Percentiles rank a stretch among this genome's conserved stretches.
Conservation (phyloP, 2,113 vertebrate genomes). For the Thunnus maccoyii region DNA sequence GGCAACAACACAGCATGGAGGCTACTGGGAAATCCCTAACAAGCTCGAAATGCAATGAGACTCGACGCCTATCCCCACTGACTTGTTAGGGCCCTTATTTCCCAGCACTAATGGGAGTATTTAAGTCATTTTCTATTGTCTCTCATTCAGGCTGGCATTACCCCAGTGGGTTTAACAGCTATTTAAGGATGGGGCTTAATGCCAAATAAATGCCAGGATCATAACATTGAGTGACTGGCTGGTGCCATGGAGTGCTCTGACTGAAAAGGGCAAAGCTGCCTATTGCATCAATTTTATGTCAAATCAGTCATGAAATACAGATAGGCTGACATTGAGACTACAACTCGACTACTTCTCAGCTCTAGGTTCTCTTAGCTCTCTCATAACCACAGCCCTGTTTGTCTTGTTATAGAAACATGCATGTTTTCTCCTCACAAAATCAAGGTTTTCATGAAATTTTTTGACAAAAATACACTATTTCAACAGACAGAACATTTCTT, state of each 20-base stretch:
- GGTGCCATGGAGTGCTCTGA: constrained; percentile 63
- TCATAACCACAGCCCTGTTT: neutral
- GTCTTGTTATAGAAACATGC: constrained; percentile 7
- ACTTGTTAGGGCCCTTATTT: constrained; percentile 84
- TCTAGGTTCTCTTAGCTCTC: neutral
- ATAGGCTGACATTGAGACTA: constrained; percentile 39
- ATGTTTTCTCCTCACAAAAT: constrained; percentile 19
- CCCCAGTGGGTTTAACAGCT: constrained; percentile 73
- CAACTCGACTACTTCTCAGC: neutral
- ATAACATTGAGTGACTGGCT: constrained; percentile 77
- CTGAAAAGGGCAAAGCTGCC: constrained; percentile 79
- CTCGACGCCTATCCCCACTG: constrained; percentile 74
- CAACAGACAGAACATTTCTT: constrained; percentile 10
- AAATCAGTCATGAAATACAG: constrained; percentile 67
- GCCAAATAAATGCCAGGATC: constrained; percentile 78
- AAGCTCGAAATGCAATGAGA: constrained; percentile 82
- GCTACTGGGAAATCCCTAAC: constrained; percentile 77
- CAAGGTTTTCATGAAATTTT: constrained; percentile 11
- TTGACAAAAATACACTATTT: constrained; percentile 11
- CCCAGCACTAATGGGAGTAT: constrained; percentile 79
- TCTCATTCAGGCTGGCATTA: constrained; percentile 74
- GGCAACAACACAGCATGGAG: constrained; percentile 76
- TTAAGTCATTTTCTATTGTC: constrained; percentile 83
- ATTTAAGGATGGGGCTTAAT: constrained; percentile 73
- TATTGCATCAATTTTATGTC: constrained; percentile 75